A percentile compares a stretch with the other conserved stretches of the same genome.
Conservation (phyloP, 2,113 vertebrate genomes). For the Nothoprocta perdicaria region DNA sequence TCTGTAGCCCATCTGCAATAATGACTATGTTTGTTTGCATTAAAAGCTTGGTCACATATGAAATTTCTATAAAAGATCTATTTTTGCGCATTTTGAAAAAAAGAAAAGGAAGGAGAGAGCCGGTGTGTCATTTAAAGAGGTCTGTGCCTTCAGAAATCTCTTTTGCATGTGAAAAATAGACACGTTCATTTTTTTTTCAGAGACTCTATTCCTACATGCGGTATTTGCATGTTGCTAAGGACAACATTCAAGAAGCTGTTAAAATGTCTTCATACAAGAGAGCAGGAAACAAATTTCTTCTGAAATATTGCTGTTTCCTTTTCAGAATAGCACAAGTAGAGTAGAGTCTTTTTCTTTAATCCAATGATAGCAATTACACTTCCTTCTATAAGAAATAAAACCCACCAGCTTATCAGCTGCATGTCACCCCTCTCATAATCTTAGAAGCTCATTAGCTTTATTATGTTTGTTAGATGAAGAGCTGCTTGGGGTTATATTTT, state of each 20-base stretch:
- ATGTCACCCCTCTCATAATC: background rate
- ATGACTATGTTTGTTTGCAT: background rate
- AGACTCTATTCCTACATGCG: background rate
- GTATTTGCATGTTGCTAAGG: background rate
- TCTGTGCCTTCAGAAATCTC: background rate
- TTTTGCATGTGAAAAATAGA: background rate
- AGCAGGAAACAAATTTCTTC: background rate
- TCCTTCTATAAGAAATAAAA: too few relatives aligned
- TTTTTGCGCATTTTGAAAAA: background rate
- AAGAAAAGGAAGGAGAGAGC: background rate
- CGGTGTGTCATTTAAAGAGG: background rate
- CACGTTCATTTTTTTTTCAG: background rate
- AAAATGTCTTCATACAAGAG: background rate
- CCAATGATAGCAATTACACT: background rate
- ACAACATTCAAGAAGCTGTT: background rate
- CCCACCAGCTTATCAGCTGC: background rate
- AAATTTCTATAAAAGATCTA: background rate
- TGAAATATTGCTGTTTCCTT: background rate
- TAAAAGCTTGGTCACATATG: background rate
- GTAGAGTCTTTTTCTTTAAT: background rate
- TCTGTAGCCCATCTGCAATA: background rate
- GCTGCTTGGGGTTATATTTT: background rate
- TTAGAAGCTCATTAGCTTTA: background rate
- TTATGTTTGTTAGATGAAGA: background rate
- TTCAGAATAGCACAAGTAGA: rapidly evolving